Evolutionary conservation across 2,888 invertebrate species (phyloP).

Genomic region (Tortricodes alternella): DNA sequence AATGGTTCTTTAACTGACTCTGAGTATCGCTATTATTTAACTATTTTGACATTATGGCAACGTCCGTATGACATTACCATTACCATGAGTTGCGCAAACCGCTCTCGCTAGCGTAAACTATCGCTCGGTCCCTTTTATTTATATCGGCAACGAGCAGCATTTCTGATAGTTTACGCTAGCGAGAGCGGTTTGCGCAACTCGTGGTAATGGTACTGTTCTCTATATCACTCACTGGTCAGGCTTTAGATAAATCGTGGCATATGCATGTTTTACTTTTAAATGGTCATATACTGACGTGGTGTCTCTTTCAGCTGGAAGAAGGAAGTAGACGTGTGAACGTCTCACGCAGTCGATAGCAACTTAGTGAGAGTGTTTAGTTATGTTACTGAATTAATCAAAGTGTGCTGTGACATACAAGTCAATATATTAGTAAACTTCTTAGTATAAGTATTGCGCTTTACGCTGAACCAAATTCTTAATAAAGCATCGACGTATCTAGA

Average conservation of each 20-base stretch:
- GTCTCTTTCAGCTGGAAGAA: slow-evolving; percentile 1
- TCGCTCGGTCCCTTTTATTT: too few relatives aligned
- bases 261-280: slow-evolving; percentile 39
- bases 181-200: too few relatives aligned
- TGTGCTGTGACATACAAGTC: slow-evolving; percentile 80
- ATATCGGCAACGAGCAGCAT: too few relatives aligned
- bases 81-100: too few relatives aligned
- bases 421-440: slow-evolving; percentile 68
- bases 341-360: background rate
- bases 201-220: background rate
- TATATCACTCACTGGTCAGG: background rate
- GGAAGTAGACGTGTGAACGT: background rate
- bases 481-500: too few relatives aligned
- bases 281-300: background rate
- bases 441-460: slow-evolving; percentile 64
- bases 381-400: slow-evolving; percentile 57
- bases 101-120: too few relatives aligned
- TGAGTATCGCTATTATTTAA: too few relatives aligned
- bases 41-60: background rate
- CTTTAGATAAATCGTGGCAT: slow-evolving; percentile 42
- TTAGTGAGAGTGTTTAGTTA: slow-evolving; percentile 31
- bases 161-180: too few relatives aligned
- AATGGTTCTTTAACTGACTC: too few relatives aligned
- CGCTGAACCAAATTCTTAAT: slow-evolving; percentile 55
- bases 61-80: background rate